A percentile compares a stretch with the other conserved stretches of the same genome.
Evolutionary conservation across 2,113 vertebrate species (phyloP).

Genomic region (Toxostoma redivivum): DNA sequence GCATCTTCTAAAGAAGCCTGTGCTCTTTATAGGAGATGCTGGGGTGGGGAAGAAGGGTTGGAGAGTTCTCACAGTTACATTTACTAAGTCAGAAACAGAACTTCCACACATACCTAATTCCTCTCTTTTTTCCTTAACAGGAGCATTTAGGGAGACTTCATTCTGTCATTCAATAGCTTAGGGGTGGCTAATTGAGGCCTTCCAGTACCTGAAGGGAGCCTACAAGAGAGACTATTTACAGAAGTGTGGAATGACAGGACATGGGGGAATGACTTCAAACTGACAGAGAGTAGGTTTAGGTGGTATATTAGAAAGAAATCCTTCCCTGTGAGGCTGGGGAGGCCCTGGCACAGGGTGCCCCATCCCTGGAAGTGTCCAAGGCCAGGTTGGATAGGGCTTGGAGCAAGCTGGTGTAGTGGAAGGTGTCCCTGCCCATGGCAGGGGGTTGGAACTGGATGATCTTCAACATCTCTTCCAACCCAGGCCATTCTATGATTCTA

Average conservation of each 20-base stretch:
- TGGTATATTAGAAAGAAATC: background rate
- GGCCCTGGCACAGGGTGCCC: background rate
- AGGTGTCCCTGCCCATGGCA: background rate
- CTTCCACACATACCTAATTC: background rate
- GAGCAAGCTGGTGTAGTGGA: accelerated
- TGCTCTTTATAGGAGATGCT: background rate
- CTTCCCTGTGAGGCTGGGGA: background rate
- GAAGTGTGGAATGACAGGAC: background rate
- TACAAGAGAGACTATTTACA: background rate
- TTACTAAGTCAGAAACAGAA: background rate
- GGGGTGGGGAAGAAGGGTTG: background rate
- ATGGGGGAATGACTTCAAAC: background rate
- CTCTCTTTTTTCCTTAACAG: background rate
- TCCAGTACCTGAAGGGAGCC: background rate
- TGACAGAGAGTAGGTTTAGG: background rate
- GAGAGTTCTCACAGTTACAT: background rate
- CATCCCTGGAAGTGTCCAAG: background rate
- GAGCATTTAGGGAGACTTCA: background rate
- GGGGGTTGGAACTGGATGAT: no score
- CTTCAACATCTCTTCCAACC: background rate
- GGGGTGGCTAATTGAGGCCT: background rate
- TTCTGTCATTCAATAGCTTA: background rate
- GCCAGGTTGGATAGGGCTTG: background rate
- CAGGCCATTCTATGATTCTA: background rate
- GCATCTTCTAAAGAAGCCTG: background rate